These are phyloP conservation scores for Mactra quadrangularis DNA, from an alignment of 1,140 invertebrate genomes.

Conservation along the genomic window DNA sequence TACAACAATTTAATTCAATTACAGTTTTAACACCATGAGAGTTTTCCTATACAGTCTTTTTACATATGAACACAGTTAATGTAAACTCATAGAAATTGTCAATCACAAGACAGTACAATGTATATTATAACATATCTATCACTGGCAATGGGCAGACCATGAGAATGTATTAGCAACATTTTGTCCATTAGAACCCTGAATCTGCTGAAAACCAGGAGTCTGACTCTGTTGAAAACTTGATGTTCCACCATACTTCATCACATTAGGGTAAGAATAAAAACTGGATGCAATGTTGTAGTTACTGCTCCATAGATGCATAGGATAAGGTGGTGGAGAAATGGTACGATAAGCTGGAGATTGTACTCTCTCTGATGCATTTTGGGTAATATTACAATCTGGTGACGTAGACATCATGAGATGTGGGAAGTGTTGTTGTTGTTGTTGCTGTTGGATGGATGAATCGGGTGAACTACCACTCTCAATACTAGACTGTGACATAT, in stretches of 20 bases:
- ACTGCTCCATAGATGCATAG: slow-evolving; percentile 39
- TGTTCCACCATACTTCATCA: background rate
- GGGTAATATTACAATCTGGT: background rate
- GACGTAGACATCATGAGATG: slow-evolving; percentile 5
- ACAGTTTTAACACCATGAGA: no score
- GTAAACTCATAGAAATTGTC: no score
- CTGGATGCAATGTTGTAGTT: background rate
- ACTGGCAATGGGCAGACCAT: background rate
- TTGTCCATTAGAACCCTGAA: background rate
- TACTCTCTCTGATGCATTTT: slow-evolving; percentile 11
- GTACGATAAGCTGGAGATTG: background rate
- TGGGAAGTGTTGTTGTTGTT: background rate
- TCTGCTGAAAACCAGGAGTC: background rate
- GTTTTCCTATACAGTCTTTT: no score
- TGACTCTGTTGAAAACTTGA: background rate
- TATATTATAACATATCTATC: no score
- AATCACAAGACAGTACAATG: no score
- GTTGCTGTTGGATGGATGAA: slow-evolving; percentile 6
- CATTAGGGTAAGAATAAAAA: background rate
- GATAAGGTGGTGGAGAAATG: slow-evolving; percentile 44
- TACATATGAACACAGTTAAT: no score
- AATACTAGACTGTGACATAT: slow-evolving; percentile 45
- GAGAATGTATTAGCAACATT: background rate
- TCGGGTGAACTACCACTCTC: slow-evolving; percentile 47
- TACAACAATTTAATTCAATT: no score